Evolutionary conservation across 2,797 vertebrate genomes (phyloP).

Genomic region (Sebastes minor): DNA sequence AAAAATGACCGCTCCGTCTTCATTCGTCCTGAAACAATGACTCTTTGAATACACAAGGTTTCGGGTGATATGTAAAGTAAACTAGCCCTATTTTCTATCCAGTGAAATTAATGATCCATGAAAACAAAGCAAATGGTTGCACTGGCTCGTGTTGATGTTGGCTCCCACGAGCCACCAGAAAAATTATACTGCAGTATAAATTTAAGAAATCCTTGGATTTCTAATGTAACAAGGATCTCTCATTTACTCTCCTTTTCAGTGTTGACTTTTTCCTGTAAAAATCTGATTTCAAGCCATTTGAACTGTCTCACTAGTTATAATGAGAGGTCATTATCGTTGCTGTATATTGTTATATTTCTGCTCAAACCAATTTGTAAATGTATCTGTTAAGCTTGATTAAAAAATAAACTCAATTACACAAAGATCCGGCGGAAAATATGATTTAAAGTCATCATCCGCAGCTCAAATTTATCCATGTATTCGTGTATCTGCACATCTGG

Average conservation of each 20-base stretch:
- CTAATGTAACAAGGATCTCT: slow-evolving; percentile 7
- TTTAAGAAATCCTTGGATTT: slow-evolving; percentile 32
- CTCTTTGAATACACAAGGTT: slow-evolving; percentile 61
- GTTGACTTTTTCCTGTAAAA: slow-evolving; percentile 2
- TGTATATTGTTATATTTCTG: neutral
- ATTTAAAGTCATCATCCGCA: neutral
- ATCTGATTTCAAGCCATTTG: slow-evolving; percentile 3
- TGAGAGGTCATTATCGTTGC: neutral
- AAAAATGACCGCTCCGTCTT: slow-evolving; percentile 31
- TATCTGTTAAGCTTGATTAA: neutral
- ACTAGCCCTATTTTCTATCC: slow-evolving; percentile 48
- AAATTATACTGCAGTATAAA: slow-evolving; percentile 18
- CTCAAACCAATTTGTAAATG: neutral
- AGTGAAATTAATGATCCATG: slow-evolving; percentile 62
- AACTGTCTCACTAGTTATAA: neutral
- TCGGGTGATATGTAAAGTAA: slow-evolving; percentile 62
- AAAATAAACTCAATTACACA: neutral
- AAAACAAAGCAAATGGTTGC: slow-evolving; percentile 46
- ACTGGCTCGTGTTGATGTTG: slow-evolving; percentile 47
- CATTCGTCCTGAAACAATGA: slow-evolving; percentile 55
- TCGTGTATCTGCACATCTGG: neutral
- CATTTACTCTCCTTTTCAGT: slow-evolving; percentile 12
- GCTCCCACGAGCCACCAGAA: slow-evolving; percentile 31
- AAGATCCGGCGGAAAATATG: neutral
- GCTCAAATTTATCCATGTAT: neutral